A percentile compares a stretch with the other conserved stretches of the same genome.
These are phyloP conservation scores for Lagopus leucura DNA, from an alignment of 2,113 vertebrate species.

Conservation along the genomic window DNA sequence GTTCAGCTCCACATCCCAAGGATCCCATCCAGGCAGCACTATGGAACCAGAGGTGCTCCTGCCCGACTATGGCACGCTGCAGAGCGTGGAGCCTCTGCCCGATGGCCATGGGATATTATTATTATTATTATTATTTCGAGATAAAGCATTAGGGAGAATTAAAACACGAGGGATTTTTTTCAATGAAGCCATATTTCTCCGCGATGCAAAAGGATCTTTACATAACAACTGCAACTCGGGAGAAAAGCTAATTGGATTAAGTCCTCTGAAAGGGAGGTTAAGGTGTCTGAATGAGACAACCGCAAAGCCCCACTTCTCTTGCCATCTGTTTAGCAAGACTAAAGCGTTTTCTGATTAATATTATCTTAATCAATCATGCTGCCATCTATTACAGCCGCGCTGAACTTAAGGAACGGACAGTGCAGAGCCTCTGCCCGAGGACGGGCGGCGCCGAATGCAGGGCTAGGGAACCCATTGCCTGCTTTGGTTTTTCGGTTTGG, in stretches of 20 bases:
- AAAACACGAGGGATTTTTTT: conserved; percentile 34
- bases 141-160: background rate
- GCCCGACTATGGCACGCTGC: background rate
- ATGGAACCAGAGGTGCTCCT: background rate
- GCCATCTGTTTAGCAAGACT: conserved; percentile 58
- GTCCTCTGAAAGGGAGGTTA: conserved; percentile 69
- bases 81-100: background rate
- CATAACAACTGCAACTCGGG: conserved; percentile 78
- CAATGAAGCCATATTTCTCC: conserved; percentile 60
- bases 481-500: background rate
- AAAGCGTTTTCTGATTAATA: conserved; percentile 69
- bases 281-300: conserved; percentile 66
- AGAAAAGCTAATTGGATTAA: conserved; percentile 86
- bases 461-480: background rate
- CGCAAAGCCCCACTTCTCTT: conserved; percentile 50
- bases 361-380: conserved; percentile 59
- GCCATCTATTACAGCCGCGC: conserved; percentile 1
- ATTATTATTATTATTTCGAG: no score
- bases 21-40: background rate
- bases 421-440: background rate
- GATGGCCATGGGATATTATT: background rate
- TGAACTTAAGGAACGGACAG: background rate
- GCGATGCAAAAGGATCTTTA: conserved; percentile 68
- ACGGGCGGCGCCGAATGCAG: background rate
- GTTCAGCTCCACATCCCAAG: background rate